phyloP scores from a whole-genome alignment of 2,113 vertebrate species.

The Anthoscopus minutus region DNA sequence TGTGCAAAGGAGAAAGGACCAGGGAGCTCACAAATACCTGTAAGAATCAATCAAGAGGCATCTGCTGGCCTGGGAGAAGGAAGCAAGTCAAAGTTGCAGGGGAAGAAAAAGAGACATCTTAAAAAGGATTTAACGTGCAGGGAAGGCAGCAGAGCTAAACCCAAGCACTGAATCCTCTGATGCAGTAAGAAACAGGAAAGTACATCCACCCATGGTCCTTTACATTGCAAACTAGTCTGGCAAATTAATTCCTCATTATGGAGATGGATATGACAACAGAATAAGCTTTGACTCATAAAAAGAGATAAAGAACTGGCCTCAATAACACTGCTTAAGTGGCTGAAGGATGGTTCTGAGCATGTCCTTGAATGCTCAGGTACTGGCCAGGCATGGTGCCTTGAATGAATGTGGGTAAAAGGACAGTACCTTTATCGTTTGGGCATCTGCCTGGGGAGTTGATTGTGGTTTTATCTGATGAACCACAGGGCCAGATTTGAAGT shows the following conservation, averaged over 20 bases:
- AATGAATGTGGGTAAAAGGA: not conserved
- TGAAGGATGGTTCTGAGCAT: not conserved
- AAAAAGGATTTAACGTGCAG: not conserved
- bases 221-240: not conserved
- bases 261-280: not conserved
- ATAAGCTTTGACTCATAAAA: not conserved
- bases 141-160: not conserved
- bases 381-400: rapidly evolving
- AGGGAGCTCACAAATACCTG: not conserved
- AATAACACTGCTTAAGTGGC: not conserved
- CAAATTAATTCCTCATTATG: not conserved
- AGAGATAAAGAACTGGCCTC: not conserved
- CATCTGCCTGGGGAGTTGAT: not conserved
- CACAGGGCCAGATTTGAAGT: not conserved
- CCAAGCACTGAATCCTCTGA: not conserved
- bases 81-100: not conserved
- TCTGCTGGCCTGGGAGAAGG: not conserved
- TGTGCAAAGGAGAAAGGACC: not conserved
- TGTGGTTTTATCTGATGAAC: not conserved
- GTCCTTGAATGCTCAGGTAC: not conserved
- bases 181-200: not conserved
- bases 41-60: not conserved
- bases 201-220: not conserved
- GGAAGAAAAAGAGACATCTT: not conserved
- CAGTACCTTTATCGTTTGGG: not conserved